These are phyloP conservation scores for Pipistrellus pipistrellus DNA, from an alignment of 2,797 vertebrate genomes.

Conservation along the genomic window DNA sequence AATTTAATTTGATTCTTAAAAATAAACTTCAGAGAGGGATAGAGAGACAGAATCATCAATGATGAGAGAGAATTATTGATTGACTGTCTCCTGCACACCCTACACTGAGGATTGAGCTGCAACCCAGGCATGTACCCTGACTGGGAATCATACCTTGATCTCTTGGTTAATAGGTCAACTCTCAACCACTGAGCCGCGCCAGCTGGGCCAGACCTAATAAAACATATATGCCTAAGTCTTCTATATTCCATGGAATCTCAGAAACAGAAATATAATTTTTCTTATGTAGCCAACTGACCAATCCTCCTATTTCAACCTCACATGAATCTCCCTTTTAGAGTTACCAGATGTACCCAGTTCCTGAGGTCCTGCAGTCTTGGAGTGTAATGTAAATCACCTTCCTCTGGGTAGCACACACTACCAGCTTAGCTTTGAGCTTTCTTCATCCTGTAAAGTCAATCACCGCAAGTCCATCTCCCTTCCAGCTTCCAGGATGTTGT, in stretches of 20 bases:
- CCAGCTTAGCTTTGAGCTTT: background rate
- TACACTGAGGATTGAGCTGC: too few species aligned
- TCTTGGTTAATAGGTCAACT: too few species aligned
- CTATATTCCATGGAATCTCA: background rate
- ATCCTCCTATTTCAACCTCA: background rate
- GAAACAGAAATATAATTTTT: constrained; percentile 18
- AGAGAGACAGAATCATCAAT: too few species aligned
- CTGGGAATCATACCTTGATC: too few species aligned
- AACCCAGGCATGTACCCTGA: too few species aligned
- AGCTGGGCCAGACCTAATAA: too few species aligned
- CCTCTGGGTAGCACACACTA: too few species aligned
- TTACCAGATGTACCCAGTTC: background rate
- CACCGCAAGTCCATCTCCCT: fast-evolving
- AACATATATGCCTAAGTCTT: background rate
- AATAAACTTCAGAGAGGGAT: too few species aligned
- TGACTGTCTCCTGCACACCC: too few species aligned
- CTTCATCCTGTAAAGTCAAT: background rate
- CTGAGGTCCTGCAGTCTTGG: background rate
- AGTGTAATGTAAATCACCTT: background rate
- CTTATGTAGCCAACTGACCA: background rate
- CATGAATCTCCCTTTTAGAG: background rate
- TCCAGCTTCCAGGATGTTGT: background rate
- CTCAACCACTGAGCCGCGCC: too few species aligned
- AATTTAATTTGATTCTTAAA: too few species aligned
- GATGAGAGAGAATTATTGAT: too few species aligned